Percentiles rank a stretch among this genome's conserved stretches.
Conservation (phyloP, 2,113 vertebrate genomes). For the Paramormyrops kingsleyae region DNA sequence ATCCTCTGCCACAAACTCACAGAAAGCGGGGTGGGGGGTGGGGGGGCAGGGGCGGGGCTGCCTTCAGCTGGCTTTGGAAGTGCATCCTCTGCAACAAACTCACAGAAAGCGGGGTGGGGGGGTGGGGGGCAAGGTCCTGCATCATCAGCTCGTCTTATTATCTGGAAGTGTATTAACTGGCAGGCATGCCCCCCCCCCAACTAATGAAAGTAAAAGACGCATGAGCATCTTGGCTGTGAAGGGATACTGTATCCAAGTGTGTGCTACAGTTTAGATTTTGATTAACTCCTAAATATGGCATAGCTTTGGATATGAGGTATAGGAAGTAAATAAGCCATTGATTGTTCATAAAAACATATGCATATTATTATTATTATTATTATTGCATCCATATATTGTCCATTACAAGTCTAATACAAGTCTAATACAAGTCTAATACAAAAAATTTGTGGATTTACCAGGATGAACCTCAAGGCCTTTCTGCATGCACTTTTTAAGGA, state of each 20-base stretch:
- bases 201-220: not conserved
- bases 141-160: not conserved
- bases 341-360: not conserved
- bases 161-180: not conserved
- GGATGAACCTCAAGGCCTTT: not conserved
- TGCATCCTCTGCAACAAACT: not conserved
- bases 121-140: not conserved
- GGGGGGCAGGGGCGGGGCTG: not conserved
- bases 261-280: not conserved
- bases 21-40: not conserved
- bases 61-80: not conserved
- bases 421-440: not conserved
- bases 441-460: not conserved
- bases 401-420: too few relatives aligned
- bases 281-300: not conserved
- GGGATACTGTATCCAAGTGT: not conserved
- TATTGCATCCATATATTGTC: not conserved
- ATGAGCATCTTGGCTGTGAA: not conserved
- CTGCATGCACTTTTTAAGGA: not conserved
- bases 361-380: not conserved
- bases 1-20: not conserved
- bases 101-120: not conserved
- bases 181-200: not conserved
- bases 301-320: not conserved
- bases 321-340: not conserved